These are phyloP conservation scores for Colistium nudipinnis DNA, from an alignment of 2,113 vertebrate genomes.

Conservation along the genomic window DNA sequence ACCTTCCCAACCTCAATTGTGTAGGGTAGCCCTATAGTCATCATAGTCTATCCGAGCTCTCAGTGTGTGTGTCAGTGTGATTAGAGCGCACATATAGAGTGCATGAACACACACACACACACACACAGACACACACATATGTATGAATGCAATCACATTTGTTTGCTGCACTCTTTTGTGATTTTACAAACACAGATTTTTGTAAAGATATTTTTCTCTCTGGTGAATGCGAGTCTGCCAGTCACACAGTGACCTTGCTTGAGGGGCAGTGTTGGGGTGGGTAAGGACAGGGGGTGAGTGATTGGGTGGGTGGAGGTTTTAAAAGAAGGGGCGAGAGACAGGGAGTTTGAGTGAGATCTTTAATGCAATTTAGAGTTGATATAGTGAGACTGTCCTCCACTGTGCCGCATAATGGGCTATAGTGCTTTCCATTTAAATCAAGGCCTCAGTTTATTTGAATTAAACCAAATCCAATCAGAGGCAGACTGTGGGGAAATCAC, in stretches of 20 bases:
- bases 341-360: conserved; percentile 3
- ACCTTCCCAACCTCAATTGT: conserved; percentile 12
- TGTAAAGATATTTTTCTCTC: not conserved
- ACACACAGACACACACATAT: not conserved
- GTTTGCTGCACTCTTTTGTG: not conserved
- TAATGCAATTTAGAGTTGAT: conserved; percentile 58
- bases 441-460: conserved; percentile 67
- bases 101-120: not conserved
- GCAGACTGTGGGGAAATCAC: conserved; percentile 65
- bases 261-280: not conserved
- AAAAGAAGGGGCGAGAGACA: not conserved
- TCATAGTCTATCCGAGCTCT: not conserved
- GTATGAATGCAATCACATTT: not conserved
- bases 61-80: not conserved
- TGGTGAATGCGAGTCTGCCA: conserved; percentile 11
- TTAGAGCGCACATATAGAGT: not conserved
- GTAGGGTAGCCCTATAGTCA: conserved; percentile 5
- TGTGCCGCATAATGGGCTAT: conserved; percentile 51
- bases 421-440: conserved; percentile 73
- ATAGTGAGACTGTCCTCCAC: conserved; percentile 64
- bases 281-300: not conserved
- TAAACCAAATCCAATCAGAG: conserved; percentile 69
- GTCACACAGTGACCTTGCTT: conserved; percentile 32
- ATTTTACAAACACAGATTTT: conserved; percentile 2
- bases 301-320: too few relatives aligned